Evolutionary conservation across 2,888 invertebrate genomes (phyloP), one percentile per base, ranked within the genome.

Genomic region (Balanococcus diminutus): DNA sequence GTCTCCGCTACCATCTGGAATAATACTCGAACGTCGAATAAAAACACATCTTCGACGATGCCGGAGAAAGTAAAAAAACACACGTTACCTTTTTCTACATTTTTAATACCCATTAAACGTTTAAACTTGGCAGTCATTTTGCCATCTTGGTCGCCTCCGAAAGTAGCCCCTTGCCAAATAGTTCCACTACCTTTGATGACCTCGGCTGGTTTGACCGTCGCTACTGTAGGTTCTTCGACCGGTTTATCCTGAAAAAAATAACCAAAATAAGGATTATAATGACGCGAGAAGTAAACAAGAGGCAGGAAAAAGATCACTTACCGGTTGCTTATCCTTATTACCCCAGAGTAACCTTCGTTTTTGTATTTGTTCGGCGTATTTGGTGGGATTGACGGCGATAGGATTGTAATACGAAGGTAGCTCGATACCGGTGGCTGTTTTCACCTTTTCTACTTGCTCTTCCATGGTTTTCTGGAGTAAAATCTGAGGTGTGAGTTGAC

Each of bases 111-210:
- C 98, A 99, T 98, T 81, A 99, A 92, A 87, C 98, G 92, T 91
- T 97, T 96, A 91, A 99, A 99, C 91, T 98, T 99, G 86, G 95
- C 96, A 0, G 96, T 95, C 88, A 97, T 95, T 90, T 95, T 96
- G 87, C 97, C 98, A 90, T 98, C 98, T 28, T 94, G 92, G 90
- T 98, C 98, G 90, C 96, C 95, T 0, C 96, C 94, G 90, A 98
- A 97, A 32, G 95, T 94, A 0, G 97, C 94, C 87, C 94, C 94
- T 88, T 95, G 94, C 96, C 97, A 97, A 85, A 88, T 87, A 72
- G 87, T 88, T 82, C 88, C 87, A 72, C 86, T 86, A 61, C 87
- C 87, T 28, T 87, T 86, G 19, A 46, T 86, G 19, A 46, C 39
- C 6, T 83, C 84, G 8, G 72, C 14, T 8, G 46, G 25, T 46